These are phyloP conservation scores for Myotis pilosus DNA, from an alignment of 2,797 vertebrate species.

Conservation along the genomic window DNA sequence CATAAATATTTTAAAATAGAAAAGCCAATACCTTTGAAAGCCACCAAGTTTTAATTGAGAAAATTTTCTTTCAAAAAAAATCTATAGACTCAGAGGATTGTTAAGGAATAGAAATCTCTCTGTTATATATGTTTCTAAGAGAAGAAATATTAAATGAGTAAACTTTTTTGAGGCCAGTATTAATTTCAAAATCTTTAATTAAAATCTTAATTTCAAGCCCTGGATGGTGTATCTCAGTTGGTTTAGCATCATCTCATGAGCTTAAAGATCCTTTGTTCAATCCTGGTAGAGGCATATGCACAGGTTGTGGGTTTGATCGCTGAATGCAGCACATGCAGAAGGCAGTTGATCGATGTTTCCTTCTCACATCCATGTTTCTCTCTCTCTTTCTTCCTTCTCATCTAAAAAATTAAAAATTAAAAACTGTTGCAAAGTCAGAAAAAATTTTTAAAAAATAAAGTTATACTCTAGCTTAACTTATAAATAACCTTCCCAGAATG, in stretches of 20 bases:
- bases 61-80: not conserved
- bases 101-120: not conserved
- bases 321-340: no score
- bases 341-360: no score
- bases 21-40: not conserved
- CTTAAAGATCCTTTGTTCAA: no score
- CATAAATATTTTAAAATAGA: not conserved
- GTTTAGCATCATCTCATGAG: no score
- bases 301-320: no score
- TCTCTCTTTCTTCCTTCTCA: no score
- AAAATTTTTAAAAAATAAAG: not conserved
- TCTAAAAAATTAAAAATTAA: no score
- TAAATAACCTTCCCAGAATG: not conserved
- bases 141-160: not conserved
- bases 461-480: not conserved
- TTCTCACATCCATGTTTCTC: no score
- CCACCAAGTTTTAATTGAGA: not conserved
- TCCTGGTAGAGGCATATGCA: no score
- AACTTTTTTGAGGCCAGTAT: not conserved
- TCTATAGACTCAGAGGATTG: not conserved
- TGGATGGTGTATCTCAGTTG: no score
- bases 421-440: no score
- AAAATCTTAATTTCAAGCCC: not conserved
- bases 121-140: not conserved
- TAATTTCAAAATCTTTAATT: not conserved